These are phyloP conservation scores for Tuta absoluta DNA, from an alignment of 2,888 invertebrate species.

Conservation along the genomic window DNA sequence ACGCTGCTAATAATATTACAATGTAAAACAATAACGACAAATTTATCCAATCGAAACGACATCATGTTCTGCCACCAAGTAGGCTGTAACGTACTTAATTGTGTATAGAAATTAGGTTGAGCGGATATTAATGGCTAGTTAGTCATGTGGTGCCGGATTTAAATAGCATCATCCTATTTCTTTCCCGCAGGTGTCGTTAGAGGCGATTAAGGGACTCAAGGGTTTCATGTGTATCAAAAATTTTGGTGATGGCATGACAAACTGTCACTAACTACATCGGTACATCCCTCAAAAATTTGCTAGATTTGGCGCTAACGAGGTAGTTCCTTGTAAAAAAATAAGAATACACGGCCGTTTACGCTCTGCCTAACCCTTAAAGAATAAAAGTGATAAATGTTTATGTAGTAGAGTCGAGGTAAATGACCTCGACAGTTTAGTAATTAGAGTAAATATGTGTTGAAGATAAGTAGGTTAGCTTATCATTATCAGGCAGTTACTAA, in stretches of 20 bases:
- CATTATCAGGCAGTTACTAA: constrained; percentile 9
- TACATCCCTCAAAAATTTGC: too few relatives aligned
- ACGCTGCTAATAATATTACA: neutral
- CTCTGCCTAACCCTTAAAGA: too few relatives aligned
- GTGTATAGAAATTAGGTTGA: constrained; percentile 73
- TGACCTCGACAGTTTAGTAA: constrained; percentile 36
- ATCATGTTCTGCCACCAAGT: constrained; percentile 54
- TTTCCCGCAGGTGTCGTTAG: too few relatives aligned
- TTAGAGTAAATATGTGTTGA: neutral
- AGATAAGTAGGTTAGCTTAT: constrained; percentile 5
- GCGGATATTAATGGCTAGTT: constrained; percentile 5
- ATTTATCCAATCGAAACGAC: constrained; percentile 53
- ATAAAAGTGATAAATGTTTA: too few relatives aligned
- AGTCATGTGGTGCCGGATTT: neutral
- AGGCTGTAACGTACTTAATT: constrained; percentile 73
- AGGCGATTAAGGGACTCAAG: too few relatives aligned
- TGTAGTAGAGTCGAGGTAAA: constrained; percentile 35
- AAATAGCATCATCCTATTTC: too few relatives aligned
- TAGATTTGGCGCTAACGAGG: too few relatives aligned
- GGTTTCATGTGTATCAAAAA: too few relatives aligned
- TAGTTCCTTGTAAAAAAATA: too few relatives aligned
- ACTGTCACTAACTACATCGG: too few relatives aligned
- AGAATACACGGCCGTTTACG: too few relatives aligned
- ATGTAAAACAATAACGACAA: neutral
- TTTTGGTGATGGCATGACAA: too few relatives aligned